phyloP scores from a whole-genome alignment of 2,797 vertebrate species.

The Artibeus jamaicensis region DNA sequence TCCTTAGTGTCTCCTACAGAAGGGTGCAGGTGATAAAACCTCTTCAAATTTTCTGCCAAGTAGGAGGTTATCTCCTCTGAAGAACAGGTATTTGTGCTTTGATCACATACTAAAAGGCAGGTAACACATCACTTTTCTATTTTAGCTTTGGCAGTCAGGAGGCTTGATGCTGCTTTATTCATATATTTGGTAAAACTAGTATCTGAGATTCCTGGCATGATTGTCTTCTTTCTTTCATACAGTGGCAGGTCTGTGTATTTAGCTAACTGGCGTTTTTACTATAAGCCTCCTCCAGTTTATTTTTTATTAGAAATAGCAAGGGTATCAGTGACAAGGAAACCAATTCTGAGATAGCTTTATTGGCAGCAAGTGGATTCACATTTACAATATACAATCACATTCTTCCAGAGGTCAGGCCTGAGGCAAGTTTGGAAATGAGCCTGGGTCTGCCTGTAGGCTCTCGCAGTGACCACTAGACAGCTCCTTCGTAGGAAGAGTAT shows the following conservation, averaged over 20 bases:
- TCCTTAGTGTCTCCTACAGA: neutral
- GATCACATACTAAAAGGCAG: neutral
- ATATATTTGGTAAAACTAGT: neutral
- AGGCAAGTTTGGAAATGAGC: neutral
- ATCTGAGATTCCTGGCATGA: neutral
- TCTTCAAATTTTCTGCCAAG: neutral
- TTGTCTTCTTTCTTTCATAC: neutral
- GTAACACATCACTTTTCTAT: neutral
- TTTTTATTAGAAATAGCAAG: conserved; percentile 47
- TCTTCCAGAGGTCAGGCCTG: neutral
- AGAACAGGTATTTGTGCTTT: neutral
- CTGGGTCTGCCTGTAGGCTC: neutral
- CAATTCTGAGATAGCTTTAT: neutral
- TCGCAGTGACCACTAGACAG: neutral
- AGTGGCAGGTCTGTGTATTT: neutral
- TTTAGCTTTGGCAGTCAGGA: neutral
- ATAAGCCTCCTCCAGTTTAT: neutral
- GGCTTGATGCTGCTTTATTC: neutral
- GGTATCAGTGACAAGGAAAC: neutral
- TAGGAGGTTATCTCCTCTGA: neutral
- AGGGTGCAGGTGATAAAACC: neutral
- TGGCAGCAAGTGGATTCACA: neutral
- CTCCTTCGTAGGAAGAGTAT: neutral
- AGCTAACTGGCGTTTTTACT: neutral
- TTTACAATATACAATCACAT: conserved; percentile 12